Conservation (phyloP, 2,797 vertebrate genomes). For the Rhinoraja longicauda region DNA sequence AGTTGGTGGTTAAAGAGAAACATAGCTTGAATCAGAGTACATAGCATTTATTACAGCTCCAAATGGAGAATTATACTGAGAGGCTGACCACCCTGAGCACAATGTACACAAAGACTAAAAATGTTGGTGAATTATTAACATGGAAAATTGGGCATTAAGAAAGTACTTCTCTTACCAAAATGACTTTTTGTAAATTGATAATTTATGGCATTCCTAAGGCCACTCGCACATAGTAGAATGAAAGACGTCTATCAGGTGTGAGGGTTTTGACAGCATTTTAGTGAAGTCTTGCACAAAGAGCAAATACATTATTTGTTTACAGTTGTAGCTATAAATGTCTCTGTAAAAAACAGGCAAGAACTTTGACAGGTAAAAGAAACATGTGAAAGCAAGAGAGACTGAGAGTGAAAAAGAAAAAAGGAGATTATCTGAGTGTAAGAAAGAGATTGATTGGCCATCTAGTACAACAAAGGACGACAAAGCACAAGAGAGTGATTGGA, state of each 20-base stretch:
- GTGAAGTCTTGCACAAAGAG: too few species aligned
- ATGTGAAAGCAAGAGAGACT: background rate
- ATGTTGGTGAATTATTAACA: background rate
- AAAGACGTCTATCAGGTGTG: too few species aligned
- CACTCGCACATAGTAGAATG: background rate
- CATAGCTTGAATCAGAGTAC: background rate
- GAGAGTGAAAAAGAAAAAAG: background rate
- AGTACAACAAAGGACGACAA: background rate
- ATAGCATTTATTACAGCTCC: background rate
- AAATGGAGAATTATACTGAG: background rate
- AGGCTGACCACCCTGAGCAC: background rate
- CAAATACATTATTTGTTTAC: too few species aligned
- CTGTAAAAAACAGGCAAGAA: background rate
- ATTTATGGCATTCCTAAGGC: background rate
- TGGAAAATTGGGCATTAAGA: background rate
- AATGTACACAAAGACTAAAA: background rate
- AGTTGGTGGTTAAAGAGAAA: background rate
- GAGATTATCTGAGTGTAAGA: background rate
- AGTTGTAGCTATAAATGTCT: background rate
- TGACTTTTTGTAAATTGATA: background rate
- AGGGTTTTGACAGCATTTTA: too few species aligned
- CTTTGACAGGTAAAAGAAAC: slow-evolving; percentile 7
- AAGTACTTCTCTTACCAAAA: background rate
- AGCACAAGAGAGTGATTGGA: background rate
- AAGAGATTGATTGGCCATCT: background rate